Conservation (phyloP, 2,888 invertebrate species). For the Cheilosia soror region DNA sequence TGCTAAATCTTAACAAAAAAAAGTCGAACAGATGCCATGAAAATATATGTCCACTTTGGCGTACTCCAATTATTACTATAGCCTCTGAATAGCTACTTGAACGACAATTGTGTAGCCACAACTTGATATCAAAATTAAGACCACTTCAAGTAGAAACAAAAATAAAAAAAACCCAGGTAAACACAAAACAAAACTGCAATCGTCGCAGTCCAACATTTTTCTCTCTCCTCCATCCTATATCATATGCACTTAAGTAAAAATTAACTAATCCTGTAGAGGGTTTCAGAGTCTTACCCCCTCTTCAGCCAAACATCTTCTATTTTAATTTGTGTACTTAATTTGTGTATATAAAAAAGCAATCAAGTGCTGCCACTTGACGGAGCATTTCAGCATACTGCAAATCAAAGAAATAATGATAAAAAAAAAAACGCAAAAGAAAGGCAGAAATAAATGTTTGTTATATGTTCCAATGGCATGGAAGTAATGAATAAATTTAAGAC, state of each 20-base stretch:
- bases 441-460: slow-evolving; percentile 12
- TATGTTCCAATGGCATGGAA: slow-evolving; percentile 68
- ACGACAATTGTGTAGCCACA: slow-evolving; percentile 12
- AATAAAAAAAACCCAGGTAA: slow-evolving; percentile 17
- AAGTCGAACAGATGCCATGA: not conserved
- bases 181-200: slow-evolving; percentile 22
- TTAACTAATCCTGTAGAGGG: slow-evolving; percentile 63
- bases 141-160: slow-evolving; percentile 36
- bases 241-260: slow-evolving; percentile 68
- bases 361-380: slow-evolving; percentile 62
- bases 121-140: slow-evolving; percentile 58
- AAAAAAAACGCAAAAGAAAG: slow-evolving; percentile 29
- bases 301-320: slow-evolving; percentile 30
- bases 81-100: not conserved
- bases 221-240: slow-evolving; percentile 26
- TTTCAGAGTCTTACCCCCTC: slow-evolving; percentile 7
- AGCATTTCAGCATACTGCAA: slow-evolving; percentile 58
- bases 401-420: slow-evolving; percentile 49
- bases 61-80: not conserved
- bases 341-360: slow-evolving; percentile 42
- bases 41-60: not conserved
- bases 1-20: not conserved
- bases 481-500: slow-evolving; percentile 70
- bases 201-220: slow-evolving; percentile 46
- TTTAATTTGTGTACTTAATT: slow-evolving; percentile 66